Base-by-base conservation (phyloP, 2,113 vertebrate genomes). In the Calcarius ornatus region DNA sequence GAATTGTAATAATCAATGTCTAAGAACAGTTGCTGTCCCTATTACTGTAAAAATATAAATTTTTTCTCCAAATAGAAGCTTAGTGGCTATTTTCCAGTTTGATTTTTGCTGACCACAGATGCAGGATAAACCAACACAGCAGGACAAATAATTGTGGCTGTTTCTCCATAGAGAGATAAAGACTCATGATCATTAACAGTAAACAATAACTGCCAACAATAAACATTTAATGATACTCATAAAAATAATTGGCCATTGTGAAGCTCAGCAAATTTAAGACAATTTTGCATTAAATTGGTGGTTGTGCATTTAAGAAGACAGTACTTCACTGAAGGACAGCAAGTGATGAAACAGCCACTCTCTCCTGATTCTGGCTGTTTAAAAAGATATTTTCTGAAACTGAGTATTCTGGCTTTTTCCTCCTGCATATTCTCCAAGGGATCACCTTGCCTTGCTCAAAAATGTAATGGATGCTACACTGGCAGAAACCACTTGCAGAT, bases 191-290 rank as follows among this genome's bases (percentile, higher is more conserved):
- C 73, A 60, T 88, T 82, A 91, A 92, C 45, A 85, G 66, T 90
- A 72, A 96, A 82, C 78, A 90, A 51, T 79, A 95, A 91, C 35
- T 59, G 86, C 48, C 60, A 89, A 50, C 69, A 89, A 86, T 93
- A 96, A 96, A 87, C 71, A 88, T 75, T 64, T 89, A 87, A 92
- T 28, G 51, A 70, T 42, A 69, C 57, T 16, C 60, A 81, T 95
- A 88, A 94, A 90, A 95, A 81, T 45, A 90, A 91, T 10, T n/a
- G 56, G 85, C 23, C 38, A 60, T 89, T 56, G 28, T 38, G 69
- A 92, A 64, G 53, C 78, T 57, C 60, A 80, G 81, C 47, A 64
- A 56, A 75, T 61, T 77, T 66, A 45, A 2, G 11, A 40, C 12
- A 63, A 77, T 69, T 86, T 27, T 4, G 2, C 45, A 59, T 23